These are phyloP conservation scores for Leptatherina wallacei DNA, from an alignment of 2,797 vertebrate species.

Conservation along the genomic window DNA sequence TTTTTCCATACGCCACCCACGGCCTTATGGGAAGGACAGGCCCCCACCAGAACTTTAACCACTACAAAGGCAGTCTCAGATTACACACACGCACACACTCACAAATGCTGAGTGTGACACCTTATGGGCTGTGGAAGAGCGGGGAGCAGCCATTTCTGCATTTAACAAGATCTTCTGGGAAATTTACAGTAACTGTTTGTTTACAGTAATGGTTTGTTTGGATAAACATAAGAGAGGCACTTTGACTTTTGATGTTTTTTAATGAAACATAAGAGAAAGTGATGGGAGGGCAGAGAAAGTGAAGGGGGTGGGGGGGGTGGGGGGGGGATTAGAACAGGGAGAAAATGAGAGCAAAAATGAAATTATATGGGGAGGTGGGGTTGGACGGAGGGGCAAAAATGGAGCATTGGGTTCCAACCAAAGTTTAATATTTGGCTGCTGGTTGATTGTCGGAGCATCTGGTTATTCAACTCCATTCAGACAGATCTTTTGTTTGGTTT, in stretches of 20 bases:
- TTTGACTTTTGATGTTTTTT: slow-evolving; percentile 83
- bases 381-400: slow-evolving; percentile 45
- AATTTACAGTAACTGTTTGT: slow-evolving; percentile 83
- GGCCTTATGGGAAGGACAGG: slow-evolving; percentile 81
- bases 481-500: slow-evolving; percentile 81
- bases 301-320: neutral
- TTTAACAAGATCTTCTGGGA: slow-evolving; percentile 86
- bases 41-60: slow-evolving; percentile 76
- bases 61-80: slow-evolving; percentile 81
- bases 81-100: slow-evolving; percentile 77
- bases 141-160: slow-evolving; percentile 78
- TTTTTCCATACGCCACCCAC: slow-evolving; percentile 81
- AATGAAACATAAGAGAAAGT: slow-evolving; percentile 80
- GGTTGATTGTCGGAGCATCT: slow-evolving; percentile 77
- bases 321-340: slow-evolving; percentile 26
- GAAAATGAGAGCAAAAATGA: slow-evolving; percentile 51
- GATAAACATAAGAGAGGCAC: slow-evolving; percentile 81
- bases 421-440: slow-evolving; percentile 76
- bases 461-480: slow-evolving; percentile 82
- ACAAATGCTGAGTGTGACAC: slow-evolving; percentile 82
- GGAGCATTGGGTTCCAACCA: slow-evolving; percentile 61
- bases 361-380: slow-evolving; percentile 42
- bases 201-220: slow-evolving; percentile 85
- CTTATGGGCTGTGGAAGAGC: slow-evolving; percentile 75
- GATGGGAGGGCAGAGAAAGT: slow-evolving; percentile 64